These are phyloP conservation scores for Spea bombifrons DNA, from an alignment of 2,113 vertebrate genomes.

Conservation along the genomic window DNA sequence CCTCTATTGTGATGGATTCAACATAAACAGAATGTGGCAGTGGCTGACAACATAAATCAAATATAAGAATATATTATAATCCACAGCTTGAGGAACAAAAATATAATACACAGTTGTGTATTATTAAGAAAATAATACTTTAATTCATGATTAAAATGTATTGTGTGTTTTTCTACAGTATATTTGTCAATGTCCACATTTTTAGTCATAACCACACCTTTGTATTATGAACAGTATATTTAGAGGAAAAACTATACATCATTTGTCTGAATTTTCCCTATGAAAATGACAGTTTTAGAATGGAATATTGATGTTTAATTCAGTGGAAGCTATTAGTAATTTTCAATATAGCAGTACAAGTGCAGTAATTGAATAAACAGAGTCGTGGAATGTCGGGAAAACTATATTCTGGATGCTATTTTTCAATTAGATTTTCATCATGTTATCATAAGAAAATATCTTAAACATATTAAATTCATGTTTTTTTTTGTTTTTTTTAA, in stretches of 20 bases:
- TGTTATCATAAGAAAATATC: too few relatives aligned
- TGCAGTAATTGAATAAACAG: slow-evolving; percentile 2
- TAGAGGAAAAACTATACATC: not conserved
- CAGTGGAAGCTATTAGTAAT: not conserved
- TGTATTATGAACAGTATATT: not conserved
- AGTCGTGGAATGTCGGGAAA: not conserved
- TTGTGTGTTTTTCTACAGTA: too few relatives aligned
- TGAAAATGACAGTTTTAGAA: not conserved
- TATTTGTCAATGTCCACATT: too few relatives aligned
- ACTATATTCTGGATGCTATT: not conserved
- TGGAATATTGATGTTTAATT: slow-evolving; percentile 21
- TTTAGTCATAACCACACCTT: not conserved
- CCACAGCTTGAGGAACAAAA: too few relatives aligned
- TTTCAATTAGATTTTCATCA: too few relatives aligned
- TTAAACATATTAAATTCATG: too few relatives aligned
- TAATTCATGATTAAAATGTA: not conserved
- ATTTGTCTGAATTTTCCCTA: not conserved
- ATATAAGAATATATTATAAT: too few relatives aligned
- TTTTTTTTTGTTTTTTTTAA: too few relatives aligned
- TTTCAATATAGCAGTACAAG: not conserved
- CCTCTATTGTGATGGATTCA: too few relatives aligned
- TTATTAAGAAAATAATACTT: not conserved
- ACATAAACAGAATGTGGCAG: too few relatives aligned
- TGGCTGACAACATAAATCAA: too few relatives aligned
- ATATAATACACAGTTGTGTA: too few relatives aligned